Conservation (phyloP, 2,113 vertebrate species). For the Tyto alba region DNA sequence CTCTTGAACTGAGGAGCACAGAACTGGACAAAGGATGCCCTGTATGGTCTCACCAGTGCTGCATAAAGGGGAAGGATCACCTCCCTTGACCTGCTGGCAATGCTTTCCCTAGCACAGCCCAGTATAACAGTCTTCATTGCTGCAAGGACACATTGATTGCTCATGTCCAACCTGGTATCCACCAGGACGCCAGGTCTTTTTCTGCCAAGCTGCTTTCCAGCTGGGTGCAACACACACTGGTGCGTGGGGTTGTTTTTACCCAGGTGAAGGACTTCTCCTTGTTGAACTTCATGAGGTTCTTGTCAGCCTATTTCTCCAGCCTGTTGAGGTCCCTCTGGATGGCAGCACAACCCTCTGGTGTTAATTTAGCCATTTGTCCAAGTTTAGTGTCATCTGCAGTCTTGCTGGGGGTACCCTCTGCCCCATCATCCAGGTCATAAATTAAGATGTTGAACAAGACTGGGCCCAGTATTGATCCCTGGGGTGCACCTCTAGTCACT, state of each 20-base stretch:
- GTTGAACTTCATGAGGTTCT: neutral
- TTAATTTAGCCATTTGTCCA: neutral
- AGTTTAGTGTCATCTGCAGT: neutral
- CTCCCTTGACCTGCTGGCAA: fast-evolving
- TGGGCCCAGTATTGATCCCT: neutral
- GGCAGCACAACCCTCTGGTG: fast-evolving
- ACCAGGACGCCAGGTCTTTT: neutral
- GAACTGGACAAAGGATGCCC: neutral
- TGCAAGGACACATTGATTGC: neutral
- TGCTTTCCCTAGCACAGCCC: neutral
- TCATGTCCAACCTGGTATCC: neutral
- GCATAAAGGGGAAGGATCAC: neutral
- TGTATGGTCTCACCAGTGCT: neutral
- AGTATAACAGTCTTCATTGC: neutral
- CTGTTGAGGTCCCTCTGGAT: neutral
- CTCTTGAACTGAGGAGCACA: neutral
- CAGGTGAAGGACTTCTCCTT: neutral
- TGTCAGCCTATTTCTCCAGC: neutral
- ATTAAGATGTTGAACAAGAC: neutral
- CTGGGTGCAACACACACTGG: neutral
- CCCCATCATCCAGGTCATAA: neutral
- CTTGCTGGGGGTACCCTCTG: neutral
- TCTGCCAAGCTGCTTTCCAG: neutral
- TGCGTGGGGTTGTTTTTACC: neutral
- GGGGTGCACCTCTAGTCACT: neutral